phyloP scores from a whole-genome alignment of 2,888 invertebrate genomes.

The Arge pagana region DNA sequence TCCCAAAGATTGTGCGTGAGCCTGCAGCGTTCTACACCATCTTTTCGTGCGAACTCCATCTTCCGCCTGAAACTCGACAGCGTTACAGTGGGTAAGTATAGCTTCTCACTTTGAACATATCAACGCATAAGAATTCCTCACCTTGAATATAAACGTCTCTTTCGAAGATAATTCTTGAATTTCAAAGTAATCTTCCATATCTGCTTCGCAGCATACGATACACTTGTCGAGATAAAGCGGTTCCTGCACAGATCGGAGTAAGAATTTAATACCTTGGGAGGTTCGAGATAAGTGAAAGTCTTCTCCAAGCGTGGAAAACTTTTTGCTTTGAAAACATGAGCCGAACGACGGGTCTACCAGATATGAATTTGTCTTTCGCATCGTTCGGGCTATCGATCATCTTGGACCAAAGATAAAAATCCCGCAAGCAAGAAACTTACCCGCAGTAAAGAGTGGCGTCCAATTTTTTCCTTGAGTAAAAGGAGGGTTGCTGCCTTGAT shows the following conservation, averaged over 20 bases:
- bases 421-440: too few species aligned
- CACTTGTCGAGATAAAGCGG: constrained; percentile 90
- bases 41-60: constrained; percentile 82
- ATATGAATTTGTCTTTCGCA: background rate
- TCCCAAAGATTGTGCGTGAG: constrained; percentile 89
- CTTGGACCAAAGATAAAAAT: background rate
- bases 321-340: too few species aligned
- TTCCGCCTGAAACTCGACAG: constrained; percentile 73
- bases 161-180: constrained; percentile 91
- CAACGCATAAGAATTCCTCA: constrained; percentile 51
- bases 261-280: too few species aligned
- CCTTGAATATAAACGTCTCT: constrained; percentile 94
- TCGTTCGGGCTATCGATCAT: too few species aligned
- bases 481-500: constrained; percentile 87
- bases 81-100: constrained; percentile 4
- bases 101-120: too few species aligned
- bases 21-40: constrained; percentile 90
- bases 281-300: too few species aligned
- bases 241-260: constrained; percentile 68
- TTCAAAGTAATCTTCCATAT: constrained; percentile 93
- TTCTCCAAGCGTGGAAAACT: too few species aligned
- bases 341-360: too few species aligned
- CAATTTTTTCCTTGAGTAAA: constrained; percentile 87
- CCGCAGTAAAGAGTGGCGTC: constrained; percentile 81
- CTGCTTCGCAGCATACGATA: constrained; percentile 87